Evolutionary conservation across 2,113 vertebrate genomes (phyloP), one percentile per base, ranked within the genome.

Genomic region (Chaenogobius annularis): DNA sequence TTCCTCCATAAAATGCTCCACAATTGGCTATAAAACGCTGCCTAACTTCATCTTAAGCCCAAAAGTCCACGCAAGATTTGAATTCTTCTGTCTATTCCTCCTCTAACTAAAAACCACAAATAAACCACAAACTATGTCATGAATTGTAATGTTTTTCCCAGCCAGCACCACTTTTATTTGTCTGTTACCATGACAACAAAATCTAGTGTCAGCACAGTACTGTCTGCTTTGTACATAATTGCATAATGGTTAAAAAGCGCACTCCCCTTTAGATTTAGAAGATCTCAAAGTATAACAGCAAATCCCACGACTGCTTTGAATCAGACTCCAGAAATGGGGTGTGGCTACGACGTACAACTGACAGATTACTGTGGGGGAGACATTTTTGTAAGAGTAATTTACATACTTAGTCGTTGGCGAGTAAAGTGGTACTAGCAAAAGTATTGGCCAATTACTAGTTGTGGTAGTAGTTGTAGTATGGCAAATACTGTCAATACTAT

Each of bases 191-290:
- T 40, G 61, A 35, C 61, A 14, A 63, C 61, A 5, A 10, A 43
- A 37, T 12, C 31, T 37, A 3, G 50, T 20, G n/a, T n/a, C 50
- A 54, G 50, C 50, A 20, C 50, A 19, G 50, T 20, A 15, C 13
- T 35, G 58, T 61, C 22, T 61, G 23, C 15, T 11, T 40, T 40
- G 15, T 63, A 63, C 40, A 40, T 40, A n/a, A 37, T 5, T 43
- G 61, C n/a, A n/a, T 63, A 63, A 37, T 37, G 17, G 61, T 43
- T 63, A 35, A 63, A 63, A 62, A 63, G 31, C 31, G 26, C 17
- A 35, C 61, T 35, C 31, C 35, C 15, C 31, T 40, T 4, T n/a
- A n/a, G 31, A 19, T 43, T n/a, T n/a, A 26, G 58, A 62, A 37
- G 58, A 17, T 6, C 31, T 37, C 31, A 37, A 35, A 35, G 7